These are phyloP conservation scores for Yponomeuta sedellus DNA, from an alignment of 2,888 invertebrate genomes.

Conservation along the genomic window DNA sequence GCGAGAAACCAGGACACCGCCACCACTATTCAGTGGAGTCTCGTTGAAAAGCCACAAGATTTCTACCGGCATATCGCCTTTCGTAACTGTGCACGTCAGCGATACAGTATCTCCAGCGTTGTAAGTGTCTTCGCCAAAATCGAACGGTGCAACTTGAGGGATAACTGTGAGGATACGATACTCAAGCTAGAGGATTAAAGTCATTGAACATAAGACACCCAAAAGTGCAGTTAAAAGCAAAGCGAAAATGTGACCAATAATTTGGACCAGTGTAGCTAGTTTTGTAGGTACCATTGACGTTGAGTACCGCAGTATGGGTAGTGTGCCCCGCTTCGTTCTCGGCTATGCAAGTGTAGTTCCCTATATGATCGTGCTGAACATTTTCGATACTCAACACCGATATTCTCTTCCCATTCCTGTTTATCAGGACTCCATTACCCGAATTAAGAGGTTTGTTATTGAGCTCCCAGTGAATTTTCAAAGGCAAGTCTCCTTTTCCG, in stretches of 20 bases:
- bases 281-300: slow-evolving; percentile 78
- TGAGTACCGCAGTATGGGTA: slow-evolving; percentile 79
- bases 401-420: slow-evolving; percentile 78
- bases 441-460: slow-evolving; percentile 73
- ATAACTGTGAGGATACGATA: slow-evolving; percentile 50
- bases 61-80: slow-evolving; percentile 83
- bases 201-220: neutral
- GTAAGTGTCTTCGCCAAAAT: slow-evolving; percentile 78
- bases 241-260: slow-evolving; percentile 11
- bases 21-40: slow-evolving; percentile 40
- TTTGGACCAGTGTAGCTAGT: neutral
- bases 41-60: slow-evolving; percentile 79
- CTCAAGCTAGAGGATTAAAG: neutral
- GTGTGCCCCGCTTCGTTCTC: slow-evolving; percentile 80
- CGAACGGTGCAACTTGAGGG: slow-evolving; percentile 79
- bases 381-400: slow-evolving; percentile 82
- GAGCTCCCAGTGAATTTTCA: slow-evolving; percentile 83
- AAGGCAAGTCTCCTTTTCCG: slow-evolving; percentile 82
- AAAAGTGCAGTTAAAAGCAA: slow-evolving; percentile 21
- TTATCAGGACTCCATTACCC: slow-evolving; percentile 76
- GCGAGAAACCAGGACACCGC: slow-evolving; percentile 63
- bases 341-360: slow-evolving; percentile 79
- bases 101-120: slow-evolving; percentile 79
- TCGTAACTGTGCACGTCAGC: slow-evolving; percentile 80
- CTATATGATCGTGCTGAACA: slow-evolving; percentile 77